phyloP scores from a whole-genome alignment of 2,888 invertebrate genomes.

The Rhimphoctona megacephalus region DNA sequence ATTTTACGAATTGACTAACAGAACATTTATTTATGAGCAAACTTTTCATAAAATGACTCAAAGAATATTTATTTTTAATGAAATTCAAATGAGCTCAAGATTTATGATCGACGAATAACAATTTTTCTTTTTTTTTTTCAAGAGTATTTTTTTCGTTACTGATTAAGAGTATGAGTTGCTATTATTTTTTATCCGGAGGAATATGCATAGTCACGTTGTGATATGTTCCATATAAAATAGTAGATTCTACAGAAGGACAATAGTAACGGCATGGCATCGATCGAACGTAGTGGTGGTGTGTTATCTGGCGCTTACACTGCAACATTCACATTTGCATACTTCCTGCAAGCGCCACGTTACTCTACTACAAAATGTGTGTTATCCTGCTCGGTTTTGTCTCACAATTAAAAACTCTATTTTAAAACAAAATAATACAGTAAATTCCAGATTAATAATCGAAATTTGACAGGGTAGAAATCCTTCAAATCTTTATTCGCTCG shows the following conservation, averaged over 20 bases:
- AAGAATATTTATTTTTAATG: background rate
- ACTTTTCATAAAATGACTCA: background rate
- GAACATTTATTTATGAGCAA: background rate
- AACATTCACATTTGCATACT: slow-evolving; percentile 50
- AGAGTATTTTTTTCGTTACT: background rate
- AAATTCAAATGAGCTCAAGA: background rate
- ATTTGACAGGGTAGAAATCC: background rate
- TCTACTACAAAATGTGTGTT: background rate
- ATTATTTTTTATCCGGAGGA: background rate
- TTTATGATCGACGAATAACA: background rate
- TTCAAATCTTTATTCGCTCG: background rate
- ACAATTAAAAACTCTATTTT: background rate
- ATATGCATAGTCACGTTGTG: slow-evolving; percentile 34
- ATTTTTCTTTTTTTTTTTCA: background rate
- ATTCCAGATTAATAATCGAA: background rate
- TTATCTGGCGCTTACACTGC: slow-evolving; percentile 24
- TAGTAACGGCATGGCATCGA: slow-evolving; percentile 53
- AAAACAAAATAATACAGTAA: background rate
- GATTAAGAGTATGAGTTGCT: background rate
- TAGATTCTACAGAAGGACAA: background rate
- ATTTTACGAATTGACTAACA: background rate
- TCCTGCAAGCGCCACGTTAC: background rate
- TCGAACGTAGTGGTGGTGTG: slow-evolving; percentile 44
- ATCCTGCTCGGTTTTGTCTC: background rate
- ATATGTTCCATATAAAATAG: slow-evolving; percentile 33